Evolutionary conservation across 2,888 invertebrate species (phyloP).

Genomic region (Tetragnatha montana): DNA sequence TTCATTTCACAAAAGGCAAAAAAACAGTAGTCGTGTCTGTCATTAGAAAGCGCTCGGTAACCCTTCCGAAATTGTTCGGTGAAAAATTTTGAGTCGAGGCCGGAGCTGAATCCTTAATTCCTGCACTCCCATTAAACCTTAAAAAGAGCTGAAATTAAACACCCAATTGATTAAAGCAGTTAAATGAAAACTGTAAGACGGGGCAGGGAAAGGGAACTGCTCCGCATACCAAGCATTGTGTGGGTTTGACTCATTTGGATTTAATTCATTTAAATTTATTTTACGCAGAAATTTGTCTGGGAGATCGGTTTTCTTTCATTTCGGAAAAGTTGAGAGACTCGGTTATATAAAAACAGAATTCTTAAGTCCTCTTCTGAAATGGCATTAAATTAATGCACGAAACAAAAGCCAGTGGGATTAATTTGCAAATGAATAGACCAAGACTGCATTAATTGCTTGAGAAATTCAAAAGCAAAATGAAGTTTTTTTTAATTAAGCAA

Average conservation of each 20-base stretch:
- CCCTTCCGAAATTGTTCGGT: no score
- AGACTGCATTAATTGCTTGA: no score
- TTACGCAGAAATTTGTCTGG: background rate
- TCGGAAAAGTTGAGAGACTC: background rate
- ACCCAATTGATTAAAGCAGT: constrained; percentile 43
- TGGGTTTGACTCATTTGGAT: constrained; percentile 26
- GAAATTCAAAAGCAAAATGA: no score
- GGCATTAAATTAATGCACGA: no score
- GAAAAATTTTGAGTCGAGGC: no score
- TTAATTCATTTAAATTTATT: background rate
- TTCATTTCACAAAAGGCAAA: no score
- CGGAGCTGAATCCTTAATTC: background rate
- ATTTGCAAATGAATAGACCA: no score
- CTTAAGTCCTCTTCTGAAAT: background rate
- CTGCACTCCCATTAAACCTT: constrained; percentile 6
- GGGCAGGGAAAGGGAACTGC: background rate
- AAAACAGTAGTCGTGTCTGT: no score
- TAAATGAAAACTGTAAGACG: constrained; percentile 14
- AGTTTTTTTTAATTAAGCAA: no score
- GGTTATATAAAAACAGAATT: background rate
- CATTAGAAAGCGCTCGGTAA: no score
- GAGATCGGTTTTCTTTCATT: background rate
- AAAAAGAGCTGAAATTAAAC: constrained; percentile 17
- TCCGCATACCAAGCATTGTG: constrained; percentile 11
- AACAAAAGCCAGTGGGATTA: no score